These are phyloP conservation scores for Terrapene triunguis DNA, from an alignment of 2,113 vertebrate species.

Conservation along the genomic window DNA sequence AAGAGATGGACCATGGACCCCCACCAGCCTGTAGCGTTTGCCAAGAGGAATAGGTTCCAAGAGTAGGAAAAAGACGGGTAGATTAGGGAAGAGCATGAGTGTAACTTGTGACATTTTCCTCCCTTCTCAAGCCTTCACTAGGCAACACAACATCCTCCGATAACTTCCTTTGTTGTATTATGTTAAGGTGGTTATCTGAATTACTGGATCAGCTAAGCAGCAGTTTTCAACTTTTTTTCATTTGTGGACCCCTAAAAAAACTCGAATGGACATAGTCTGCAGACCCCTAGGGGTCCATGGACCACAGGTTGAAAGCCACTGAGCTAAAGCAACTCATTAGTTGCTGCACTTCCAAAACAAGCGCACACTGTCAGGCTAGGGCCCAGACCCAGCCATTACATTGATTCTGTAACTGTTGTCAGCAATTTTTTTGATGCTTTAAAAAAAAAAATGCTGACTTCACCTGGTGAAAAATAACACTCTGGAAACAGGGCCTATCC, in stretches of 20 bases:
- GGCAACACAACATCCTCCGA: neutral
- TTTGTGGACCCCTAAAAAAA: neutral
- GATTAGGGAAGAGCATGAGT: neutral
- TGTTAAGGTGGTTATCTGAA: neutral
- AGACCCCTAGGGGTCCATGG: neutral
- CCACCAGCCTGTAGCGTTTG: neutral
- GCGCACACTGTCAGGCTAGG: neutral
- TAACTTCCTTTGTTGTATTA: fast-evolving
- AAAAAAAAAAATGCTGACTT: neutral
- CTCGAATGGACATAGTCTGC: neutral
- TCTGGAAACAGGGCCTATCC: neutral
- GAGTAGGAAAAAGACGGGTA: neutral
- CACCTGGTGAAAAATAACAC: neutral
- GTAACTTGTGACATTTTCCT: neutral
- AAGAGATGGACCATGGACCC: neutral
- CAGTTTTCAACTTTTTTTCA: neutral
- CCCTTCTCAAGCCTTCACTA: neutral
- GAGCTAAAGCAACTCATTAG: neutral
- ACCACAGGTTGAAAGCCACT: neutral
- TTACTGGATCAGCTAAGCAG: neutral
- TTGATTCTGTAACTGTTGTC: neutral
- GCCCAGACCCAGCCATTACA: neutral
- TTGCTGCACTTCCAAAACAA: neutral
- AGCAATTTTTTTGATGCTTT: neutral
- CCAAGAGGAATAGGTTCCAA: neutral